Evolutionary conservation across 2,797 vertebrate species (phyloP), one percentile per base, ranked within the genome.

Genomic region (Cygnus olor): DNA sequence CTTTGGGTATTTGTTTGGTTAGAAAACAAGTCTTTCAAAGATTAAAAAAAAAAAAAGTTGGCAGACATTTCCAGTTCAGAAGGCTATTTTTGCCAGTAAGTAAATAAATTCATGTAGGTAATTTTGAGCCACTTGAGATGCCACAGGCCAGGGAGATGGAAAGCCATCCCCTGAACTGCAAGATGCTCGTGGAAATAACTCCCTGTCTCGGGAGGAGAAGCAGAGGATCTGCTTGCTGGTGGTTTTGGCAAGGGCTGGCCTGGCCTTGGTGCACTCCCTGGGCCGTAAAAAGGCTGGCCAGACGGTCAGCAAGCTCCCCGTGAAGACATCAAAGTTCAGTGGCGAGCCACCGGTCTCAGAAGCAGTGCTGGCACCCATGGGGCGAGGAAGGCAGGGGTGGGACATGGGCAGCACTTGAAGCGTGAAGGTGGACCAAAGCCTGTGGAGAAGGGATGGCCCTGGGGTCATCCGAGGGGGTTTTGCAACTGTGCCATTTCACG

Each of bases 281-380:
- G 49, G 58, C 80, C 76, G 53, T 95, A 95, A 93, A 90, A 54
- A 17, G 57, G 34, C n/a, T 78, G 71, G 90, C 72, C 93, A 95
- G 95, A 82, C 65, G 79, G 86, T 87, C 81, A 80, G 84, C 90
- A 72, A 92, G 72, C 78, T 93, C 74, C 32, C 61, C 78, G 36
- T 95, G 93, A 95, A 94, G 65, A 83, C 38, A 70, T 90, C 74
- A 65, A 92, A 89, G 40, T 78, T 95, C 80, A 83, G 49, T 51
- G 24, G 49, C 13, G 14, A 51, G 24, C 49, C 13, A 8, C 24
- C 21, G 13, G 12, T 13, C 22, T 25, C 4, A 25, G 24, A 24
- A 3, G 49, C 49, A 49, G 49, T 7, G 12, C 49, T 49, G 49
- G 49, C 49, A 49, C 49, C 49, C 49, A 51, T 13, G 24, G 49